A percentile compares a stretch with the other conserved stretches of the same genome.
These are phyloP conservation scores for Felis chaus DNA, from an alignment of 2,113 vertebrate species.

Conservation along the genomic window DNA sequence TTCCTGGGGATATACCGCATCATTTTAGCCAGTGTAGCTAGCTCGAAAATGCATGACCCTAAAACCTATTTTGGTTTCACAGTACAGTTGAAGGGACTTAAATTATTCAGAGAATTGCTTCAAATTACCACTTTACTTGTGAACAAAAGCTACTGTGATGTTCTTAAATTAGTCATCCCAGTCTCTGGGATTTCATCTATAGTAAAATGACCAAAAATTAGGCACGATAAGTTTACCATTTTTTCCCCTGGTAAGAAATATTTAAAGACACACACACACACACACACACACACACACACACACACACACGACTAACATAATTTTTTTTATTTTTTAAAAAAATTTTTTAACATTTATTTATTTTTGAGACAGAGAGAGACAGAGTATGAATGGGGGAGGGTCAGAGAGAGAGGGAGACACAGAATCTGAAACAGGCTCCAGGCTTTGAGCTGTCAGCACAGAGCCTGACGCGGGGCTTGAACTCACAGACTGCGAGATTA, in stretches of 20 bases:
- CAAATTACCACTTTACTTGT: conserved; percentile 10
- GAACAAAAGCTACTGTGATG: conserved; percentile 12
- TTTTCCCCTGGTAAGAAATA: not conserved
- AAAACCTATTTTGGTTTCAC: not conserved
- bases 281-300: not conserved
- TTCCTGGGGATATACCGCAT: not conserved
- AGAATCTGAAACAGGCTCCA: too few species aligned
- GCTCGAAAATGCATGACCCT: not conserved
- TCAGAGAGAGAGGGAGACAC: too few species aligned
- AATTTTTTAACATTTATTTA: too few species aligned
- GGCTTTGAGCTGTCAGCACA: too few species aligned
- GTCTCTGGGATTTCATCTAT: not conserved
- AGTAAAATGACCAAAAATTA: not conserved
- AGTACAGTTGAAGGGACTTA: conserved; percentile 21
- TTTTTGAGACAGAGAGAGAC: too few species aligned
- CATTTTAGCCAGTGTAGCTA: conserved; percentile 3
- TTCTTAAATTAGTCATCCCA: not conserved
- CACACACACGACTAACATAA: not conserved
- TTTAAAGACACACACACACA: not conserved
- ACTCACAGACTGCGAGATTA: too few species aligned
- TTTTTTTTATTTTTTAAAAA: too few species aligned
- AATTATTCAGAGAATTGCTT: conserved; percentile 58
- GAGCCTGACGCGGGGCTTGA: too few species aligned
- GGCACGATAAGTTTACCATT: not conserved
- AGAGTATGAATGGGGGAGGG: too few species aligned